Evolutionary conservation across 2,113 vertebrate genomes (phyloP).

Genomic region (Crotalus helleri): DNA sequence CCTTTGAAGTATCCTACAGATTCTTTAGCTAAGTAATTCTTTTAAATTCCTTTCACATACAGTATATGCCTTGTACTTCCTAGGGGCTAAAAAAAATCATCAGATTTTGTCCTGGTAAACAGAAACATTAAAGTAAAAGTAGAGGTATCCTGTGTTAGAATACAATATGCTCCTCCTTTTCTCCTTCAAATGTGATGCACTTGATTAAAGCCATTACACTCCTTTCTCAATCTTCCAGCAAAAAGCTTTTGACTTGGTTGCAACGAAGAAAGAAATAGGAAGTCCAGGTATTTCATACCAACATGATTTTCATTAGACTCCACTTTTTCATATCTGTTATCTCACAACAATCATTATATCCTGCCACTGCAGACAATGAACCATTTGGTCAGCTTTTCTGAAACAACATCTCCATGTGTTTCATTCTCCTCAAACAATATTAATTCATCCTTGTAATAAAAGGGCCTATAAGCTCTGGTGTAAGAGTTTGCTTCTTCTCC

Average conservation of each 20-base stretch:
- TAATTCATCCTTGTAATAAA: background rate
- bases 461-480: background rate
- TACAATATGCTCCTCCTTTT: background rate
- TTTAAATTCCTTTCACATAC: background rate
- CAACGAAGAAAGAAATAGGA: background rate
- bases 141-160: background rate
- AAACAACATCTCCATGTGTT: too few relatives aligned
- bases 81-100: background rate
- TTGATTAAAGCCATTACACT: background rate
- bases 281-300: too few relatives aligned
- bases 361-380: too few relatives aligned
- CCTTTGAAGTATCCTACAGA: background rate
- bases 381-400: background rate
- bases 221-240: background rate
- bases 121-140: background rate
- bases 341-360: background rate
- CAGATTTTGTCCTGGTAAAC: background rate
- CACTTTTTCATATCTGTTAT: background rate
- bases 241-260: background rate
- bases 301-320: background rate
- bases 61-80: background rate
- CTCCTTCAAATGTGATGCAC: background rate
- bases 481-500: background rate
- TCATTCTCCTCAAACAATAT: background rate
- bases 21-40: background rate